Evolutionary conservation across 2,888 invertebrate species (phyloP), one percentile per base, ranked within the genome.

Genomic region (Oscheius myriophilus): DNA sequence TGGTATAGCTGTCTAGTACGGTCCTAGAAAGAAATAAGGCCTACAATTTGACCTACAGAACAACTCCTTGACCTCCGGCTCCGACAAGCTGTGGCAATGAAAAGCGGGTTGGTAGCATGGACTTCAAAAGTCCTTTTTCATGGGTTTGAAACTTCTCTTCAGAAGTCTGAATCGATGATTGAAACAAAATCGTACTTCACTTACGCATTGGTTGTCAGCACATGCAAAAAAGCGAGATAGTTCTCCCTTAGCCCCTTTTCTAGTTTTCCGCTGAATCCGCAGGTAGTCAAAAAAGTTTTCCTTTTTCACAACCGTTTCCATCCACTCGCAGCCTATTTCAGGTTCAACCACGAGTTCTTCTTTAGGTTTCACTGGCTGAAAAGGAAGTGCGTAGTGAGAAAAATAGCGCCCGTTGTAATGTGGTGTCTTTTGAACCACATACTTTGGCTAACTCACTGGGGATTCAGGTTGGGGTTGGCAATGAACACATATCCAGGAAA

Each of bases 11-110:
- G 39, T 61, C 49, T 61, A 18, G 26, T 12, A 39, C 26, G 25
- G 26, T 16, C 33, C 49, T 49, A 45, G 49, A 49, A 16, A 25
- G 16, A 16, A 9, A 25, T 21, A 25, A n/a, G 18, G 26, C 1
- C n/a, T 26, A 39, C 42, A 58, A 43, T 57, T 6, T 11, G 3
- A 12, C 49, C 7, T 58, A 61, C 61, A 61, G 21, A 33, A 61
- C 61, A 11, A 61, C 33, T 46, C 61, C 61, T 49, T 61, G 61
- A 7, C 61, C 61, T 26, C 61, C 61, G 2, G 49, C 33, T 49
- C 61, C 61, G 14, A 61, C 49, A 12, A 61, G 49, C 21, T 45
- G 25, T 14, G 61, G 49, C n/a, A 16, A 23, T 1, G 49, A 49
- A 33, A 61, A 61, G n/a, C 61, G 25, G 7, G n/a, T n/a, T 6